Conservation (phyloP, 2,888 invertebrate genomes). For the Lepidochitona cinerea region DNA sequence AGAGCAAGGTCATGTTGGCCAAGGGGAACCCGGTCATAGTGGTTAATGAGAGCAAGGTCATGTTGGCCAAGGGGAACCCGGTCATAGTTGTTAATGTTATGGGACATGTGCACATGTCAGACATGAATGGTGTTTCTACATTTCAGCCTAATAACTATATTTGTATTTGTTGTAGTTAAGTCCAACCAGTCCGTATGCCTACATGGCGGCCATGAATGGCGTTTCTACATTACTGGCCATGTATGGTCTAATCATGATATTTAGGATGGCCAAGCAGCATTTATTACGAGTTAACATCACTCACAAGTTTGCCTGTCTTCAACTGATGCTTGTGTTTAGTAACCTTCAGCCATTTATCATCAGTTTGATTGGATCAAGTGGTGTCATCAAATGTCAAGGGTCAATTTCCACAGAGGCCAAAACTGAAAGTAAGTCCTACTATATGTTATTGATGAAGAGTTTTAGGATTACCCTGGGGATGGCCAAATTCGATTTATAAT, state of each 20-base stretch:
- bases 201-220: conserved; percentile 15
- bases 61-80: too few species aligned
- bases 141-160: too few species aligned
- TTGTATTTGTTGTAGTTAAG: conserved; percentile 5
- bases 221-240: conserved; percentile 25
- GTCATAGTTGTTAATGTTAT: too few species aligned
- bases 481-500: background rate
- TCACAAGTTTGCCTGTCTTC: conserved; percentile 28
- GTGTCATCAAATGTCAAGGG: background rate
- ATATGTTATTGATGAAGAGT: too few species aligned
- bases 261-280: conserved; percentile 11
- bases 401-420: conserved; percentile 1
- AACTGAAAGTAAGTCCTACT: background rate
- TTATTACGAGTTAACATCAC: conserved; percentile 18
- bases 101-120: too few species aligned
- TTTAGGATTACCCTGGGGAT: too few species aligned
- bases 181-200: conserved; percentile 13
- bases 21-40: too few species aligned
- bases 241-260: conserved; percentile 27
- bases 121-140: too few species aligned
- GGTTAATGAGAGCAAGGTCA: too few species aligned
- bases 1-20: too few species aligned
- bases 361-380: background rate
- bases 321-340: conserved; percentile 18
- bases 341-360: conserved; percentile 25